Evolutionary conservation across 92 coral and sea anemone genomes (phyloP), one percentile per base, ranked within the genome.

Genomic region (Pocillopora grandis): DNA sequence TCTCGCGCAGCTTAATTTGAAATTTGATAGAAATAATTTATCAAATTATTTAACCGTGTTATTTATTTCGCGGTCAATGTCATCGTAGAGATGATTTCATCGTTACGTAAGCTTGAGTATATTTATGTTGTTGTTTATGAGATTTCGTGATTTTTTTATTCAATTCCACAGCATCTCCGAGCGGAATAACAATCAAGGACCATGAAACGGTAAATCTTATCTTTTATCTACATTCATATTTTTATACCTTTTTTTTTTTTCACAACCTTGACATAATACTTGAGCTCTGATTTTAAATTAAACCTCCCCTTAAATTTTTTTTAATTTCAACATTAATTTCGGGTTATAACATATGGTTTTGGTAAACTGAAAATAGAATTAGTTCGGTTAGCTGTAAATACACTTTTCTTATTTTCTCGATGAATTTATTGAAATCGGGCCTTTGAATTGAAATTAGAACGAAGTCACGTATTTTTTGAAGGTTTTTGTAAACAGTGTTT

Each of bases 131-230:
- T 83, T 83, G 80, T 63, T 83, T 18, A 74, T 56, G 80, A 23
- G 48, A 79, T 37, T 15, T 70, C 10, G 60, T 83, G 58, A 48
- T 83, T 52, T 82, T 67, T 70, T 19, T 66, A 65, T 57, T 35
- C 48, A 27, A 27, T 27, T 21, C 76, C 84, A 69, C 86, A 88
- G 94, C 89, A 23, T 93, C 99, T 14, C 76, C 99, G 17, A 90
- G 90, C 4, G 95, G 92, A 57, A 93, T 87, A 70, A 92, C 99
- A 60, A 91, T 95, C 67, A 96, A 96, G 83, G 99, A 96, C 73
- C 99, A 96, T 76, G 99, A 96, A 80, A 93, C 98, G 84, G 98
- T 96, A 64, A 92, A 92, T 84, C 52, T 42, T 42, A 3, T 42
- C 49, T 42, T 42, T 42, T 42, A 42, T 42, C 52, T 42, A 42